Base-by-base conservation (phyloP, 1,140 invertebrate genomes). In the Cydia strobilella region DNA sequence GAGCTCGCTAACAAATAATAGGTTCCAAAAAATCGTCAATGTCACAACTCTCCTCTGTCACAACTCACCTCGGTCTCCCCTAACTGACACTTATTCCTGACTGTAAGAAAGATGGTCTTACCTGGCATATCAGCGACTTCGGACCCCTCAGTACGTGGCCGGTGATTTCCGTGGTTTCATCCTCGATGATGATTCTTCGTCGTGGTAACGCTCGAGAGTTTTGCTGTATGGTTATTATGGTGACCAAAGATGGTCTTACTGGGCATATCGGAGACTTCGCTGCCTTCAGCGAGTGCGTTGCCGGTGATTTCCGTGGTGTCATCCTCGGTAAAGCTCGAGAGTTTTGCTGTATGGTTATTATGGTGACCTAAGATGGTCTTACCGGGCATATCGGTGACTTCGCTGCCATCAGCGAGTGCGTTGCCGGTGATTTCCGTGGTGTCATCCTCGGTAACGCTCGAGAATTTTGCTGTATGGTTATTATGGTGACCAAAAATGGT, bases 171-270 rank as follows among this genome's bases (percentile, higher is more conserved):
- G 74, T 80, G 0, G 79, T 59, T 0, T 87, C 87, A 0, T 88
- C 87, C 3, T 83, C 82, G 0, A 79, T 12, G 3, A 25, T 74
- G 3, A 69, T 2, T 1, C 59, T 76, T 0, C 72, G 59, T 0
- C 81, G 77, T 0, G 84, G 93, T n/a, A n/a, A n/a, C n/a, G 84
- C 97, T n/a, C n/a, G n/a, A n/a, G n/a, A 98, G 84, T 96, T 95
- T 84, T 96, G 96, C n/a, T 15, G 45, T 10, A 31, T 48, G 45
- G 35, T 39, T 10, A 39, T 13, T 15, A 48, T 48, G 45, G 45
- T 48, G 1, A 15, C 45, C 45, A 73, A 25, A 76, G 6, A 75
- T 74, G 54, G 72, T 75, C 48, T 39, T 27, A 84, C 81, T 76
- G 72, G 78, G 74, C 3, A 54, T 15, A 35, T 13, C 72, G 10